phyloP scores from a whole-genome alignment of 2,888 invertebrate species.

The Pharmacophagus antenor region DNA sequence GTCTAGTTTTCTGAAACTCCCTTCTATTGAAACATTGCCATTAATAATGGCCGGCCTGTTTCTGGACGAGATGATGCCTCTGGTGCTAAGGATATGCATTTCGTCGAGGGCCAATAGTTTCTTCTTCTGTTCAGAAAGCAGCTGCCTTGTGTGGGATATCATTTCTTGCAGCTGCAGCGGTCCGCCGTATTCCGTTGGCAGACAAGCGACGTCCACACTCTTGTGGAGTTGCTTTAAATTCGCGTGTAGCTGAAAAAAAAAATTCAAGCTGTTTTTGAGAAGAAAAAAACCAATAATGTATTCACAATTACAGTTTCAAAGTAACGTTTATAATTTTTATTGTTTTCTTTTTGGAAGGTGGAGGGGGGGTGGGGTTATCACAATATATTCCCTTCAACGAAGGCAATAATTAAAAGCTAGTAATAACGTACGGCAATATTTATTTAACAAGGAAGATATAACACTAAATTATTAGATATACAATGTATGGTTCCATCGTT shows the following conservation, averaged over 20 bases:
- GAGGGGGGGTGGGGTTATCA: too few relatives aligned
- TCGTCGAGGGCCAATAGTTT: constrained; percentile 81
- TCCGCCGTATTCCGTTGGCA: constrained; percentile 88
- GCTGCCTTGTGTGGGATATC: constrained; percentile 84
- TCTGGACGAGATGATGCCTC: constrained; percentile 70
- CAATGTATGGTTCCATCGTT: too few relatives aligned
- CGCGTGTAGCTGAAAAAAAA: constrained; percentile 77
- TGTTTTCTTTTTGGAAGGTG: too few relatives aligned
- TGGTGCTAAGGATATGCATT: constrained; percentile 84
- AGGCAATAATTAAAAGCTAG: too few relatives aligned
- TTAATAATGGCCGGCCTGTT: constrained; percentile 48
- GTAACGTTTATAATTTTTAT: too few relatives aligned
- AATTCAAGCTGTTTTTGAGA: too few relatives aligned
- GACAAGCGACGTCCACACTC: constrained; percentile 80
- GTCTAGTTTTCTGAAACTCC: constrained; percentile 86
- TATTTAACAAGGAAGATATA: too few relatives aligned
- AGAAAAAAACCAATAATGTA: too few relatives aligned
- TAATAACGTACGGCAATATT: too few relatives aligned
- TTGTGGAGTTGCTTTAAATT: constrained; percentile 81
- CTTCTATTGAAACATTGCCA: constrained; percentile 63
- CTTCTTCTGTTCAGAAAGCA: constrained; percentile 82
- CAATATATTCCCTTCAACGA: too few relatives aligned
- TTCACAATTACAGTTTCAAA: too few relatives aligned
- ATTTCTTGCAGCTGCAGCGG: constrained; percentile 85
- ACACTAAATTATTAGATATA: too few relatives aligned